A percentile compares a stretch with the other conserved stretches of the same genome.
These are phyloP conservation scores for Argyra leucocephala DNA, from an alignment of 2,888 invertebrate genomes.

Conservation along the genomic window DNA sequence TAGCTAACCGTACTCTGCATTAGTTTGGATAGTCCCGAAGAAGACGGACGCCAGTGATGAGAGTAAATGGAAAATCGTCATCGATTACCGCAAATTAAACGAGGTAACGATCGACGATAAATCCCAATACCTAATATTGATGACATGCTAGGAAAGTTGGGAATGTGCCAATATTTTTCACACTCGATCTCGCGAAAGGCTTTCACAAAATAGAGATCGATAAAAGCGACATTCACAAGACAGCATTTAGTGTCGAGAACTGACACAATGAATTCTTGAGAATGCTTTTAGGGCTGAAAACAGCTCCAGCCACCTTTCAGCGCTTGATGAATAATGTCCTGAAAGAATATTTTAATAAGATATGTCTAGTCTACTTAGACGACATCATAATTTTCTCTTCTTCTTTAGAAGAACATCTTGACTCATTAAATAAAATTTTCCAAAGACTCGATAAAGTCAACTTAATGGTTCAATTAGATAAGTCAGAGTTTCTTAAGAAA, in stretches of 20 bases:
- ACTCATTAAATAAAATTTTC: slow-evolving; percentile 13
- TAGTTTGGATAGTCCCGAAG: slow-evolving; percentile 10
- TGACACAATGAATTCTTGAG: slow-evolving; percentile 24
- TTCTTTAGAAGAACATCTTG: slow-evolving; percentile 14
- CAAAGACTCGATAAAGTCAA: background rate
- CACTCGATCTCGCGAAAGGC: too few species aligned
- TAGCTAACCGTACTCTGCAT: background rate
- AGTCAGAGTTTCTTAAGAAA: background rate
- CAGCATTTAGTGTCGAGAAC: slow-evolving; percentile 23
- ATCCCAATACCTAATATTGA: slow-evolving; percentile 15
- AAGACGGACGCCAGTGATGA: slow-evolving; percentile 7
- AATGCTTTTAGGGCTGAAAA: slow-evolving; percentile 25
- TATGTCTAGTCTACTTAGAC: slow-evolving; percentile 23
- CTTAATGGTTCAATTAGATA: background rate
- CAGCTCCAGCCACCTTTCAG: slow-evolving; percentile 21
- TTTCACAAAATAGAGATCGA: slow-evolving; percentile 32
- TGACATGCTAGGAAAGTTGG: slow-evolving; percentile 14
- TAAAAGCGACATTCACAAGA: slow-evolving; percentile 21
- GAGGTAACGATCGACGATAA: slow-evolving; percentile 12
- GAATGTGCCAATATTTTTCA: too few species aligned
- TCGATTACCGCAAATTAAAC: slow-evolving; percentile 15
- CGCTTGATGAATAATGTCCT: slow-evolving; percentile 26
- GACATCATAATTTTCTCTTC: slow-evolving; percentile 16
- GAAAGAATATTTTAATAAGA: slow-evolving; percentile 24
- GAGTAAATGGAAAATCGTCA: slow-evolving; percentile 11